Base-by-base conservation (phyloP, 2,113 vertebrate genomes). In the Hipposideros armiger region DNA sequence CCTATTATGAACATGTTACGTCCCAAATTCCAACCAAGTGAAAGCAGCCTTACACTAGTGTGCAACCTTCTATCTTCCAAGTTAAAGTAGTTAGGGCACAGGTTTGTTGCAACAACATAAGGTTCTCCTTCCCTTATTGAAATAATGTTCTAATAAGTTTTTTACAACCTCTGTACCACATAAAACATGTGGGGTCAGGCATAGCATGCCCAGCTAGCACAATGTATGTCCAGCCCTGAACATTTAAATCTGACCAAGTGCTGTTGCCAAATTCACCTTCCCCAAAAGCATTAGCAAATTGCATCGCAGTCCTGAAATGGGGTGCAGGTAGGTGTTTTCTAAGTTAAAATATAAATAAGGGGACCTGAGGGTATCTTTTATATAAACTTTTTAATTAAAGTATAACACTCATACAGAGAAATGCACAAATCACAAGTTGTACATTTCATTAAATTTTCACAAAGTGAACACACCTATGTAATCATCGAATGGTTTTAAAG, bases 71-170 rank as follows among this genome's bases (percentile, higher is more conserved):
- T 74, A 10, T 69, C 81, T 95, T 94, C 45, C 45, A 32, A n/a
- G 69, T 91, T 67, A 86, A 84, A 56, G 89, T 17, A 85, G 69
- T 91, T 20, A 85, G 69, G 58, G 50, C 66, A 81, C 26, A 64
- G 10, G 24, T 84, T 19, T 76, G 54, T 90, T 76, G 40, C 60
- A 56, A 11, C 76, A 86, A 56, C 26, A 11, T 56, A 88, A 81
- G 28, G 4, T 66, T 92, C 76, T 90, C 81, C 58, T 89, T n/a
- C 54, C 14, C 58, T 97, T 60, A 73, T 42, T 87, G 90, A 95
- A 97, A 74, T 94, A 91, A 74, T 78, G 77, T 87, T 93, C 77
- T 92, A 73, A 69, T 92, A 88, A 95, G 85, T 92, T 93, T 95
- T 87, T 94, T 67, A 84, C 67, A 74, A 19, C 45, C 62, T 91